Percentiles rank a stretch among this genome's conserved stretches.
These are phyloP conservation scores for Spicauda simplicius DNA, from an alignment of 2,888 invertebrate species.

Conservation along the genomic window DNA sequence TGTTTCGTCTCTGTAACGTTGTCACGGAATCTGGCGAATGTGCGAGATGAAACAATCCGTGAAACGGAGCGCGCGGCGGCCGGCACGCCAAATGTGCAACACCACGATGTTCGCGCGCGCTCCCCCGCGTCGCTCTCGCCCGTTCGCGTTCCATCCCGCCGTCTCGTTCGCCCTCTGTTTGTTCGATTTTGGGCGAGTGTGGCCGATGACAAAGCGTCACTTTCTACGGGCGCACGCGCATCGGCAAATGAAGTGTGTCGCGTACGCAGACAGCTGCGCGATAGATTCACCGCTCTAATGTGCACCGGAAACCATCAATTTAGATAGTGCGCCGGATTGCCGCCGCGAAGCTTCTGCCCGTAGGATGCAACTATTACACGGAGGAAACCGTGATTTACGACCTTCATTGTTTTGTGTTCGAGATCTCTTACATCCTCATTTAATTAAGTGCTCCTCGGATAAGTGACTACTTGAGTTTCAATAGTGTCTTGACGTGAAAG, in stretches of 20 bases:
- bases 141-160: slow-evolving; percentile 36
- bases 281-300: slow-evolving; percentile 74
- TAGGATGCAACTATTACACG: slow-evolving; percentile 78
- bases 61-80: slow-evolving; percentile 53
- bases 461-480: slow-evolving; percentile 29
- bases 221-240: slow-evolving; percentile 81
- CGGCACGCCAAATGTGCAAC: slow-evolving; percentile 48
- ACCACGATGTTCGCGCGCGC: slow-evolving; percentile 42
- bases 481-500: slow-evolving; percentile 37
- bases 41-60: slow-evolving; percentile 59
- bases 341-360: slow-evolving; percentile 73
- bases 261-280: slow-evolving; percentile 75
- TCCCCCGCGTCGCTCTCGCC: slow-evolving; percentile 44
- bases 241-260: slow-evolving; percentile 82
- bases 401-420: slow-evolving; percentile 79
- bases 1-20: slow-evolving; percentile 42
- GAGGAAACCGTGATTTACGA: slow-evolving; percentile 82
- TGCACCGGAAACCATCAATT: slow-evolving; percentile 83
- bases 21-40: slow-evolving; percentile 52
- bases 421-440: slow-evolving; percentile 66
- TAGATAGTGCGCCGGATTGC: slow-evolving; percentile 80
- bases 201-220: slow-evolving; percentile 75
- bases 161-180: slow-evolving; percentile 58
- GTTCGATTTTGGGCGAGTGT: slow-evolving; percentile 71
- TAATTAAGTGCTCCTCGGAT: slow-evolving; percentile 55